Evolutionary conservation across 2,888 invertebrate genomes (phyloP).

Genomic region (Pristionchus exspectatus): DNA sequence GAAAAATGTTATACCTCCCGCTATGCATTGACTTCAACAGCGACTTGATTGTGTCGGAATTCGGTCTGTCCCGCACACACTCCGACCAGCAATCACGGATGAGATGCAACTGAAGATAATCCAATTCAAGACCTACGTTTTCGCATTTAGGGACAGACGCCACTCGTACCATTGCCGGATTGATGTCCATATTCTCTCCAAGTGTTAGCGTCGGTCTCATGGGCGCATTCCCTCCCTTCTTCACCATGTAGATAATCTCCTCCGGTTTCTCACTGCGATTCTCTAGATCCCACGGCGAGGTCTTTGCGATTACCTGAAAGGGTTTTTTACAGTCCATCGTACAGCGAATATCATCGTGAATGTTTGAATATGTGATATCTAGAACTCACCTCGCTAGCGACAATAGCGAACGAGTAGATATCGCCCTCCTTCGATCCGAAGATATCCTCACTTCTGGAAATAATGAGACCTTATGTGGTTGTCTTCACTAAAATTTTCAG

Average conservation of each 20-base stretch:
- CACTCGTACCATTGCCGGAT: conserved; percentile 51
- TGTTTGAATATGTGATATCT: too few relatives aligned
- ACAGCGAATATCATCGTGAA: too few relatives aligned
- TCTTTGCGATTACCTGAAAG: conserved; percentile 63
- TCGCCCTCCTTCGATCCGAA: conserved; percentile 70
- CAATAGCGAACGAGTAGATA: conserved; percentile 75
- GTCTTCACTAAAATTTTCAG: too few relatives aligned
- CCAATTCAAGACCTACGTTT: too few relatives aligned
- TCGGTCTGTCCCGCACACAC: conserved; percentile 68
- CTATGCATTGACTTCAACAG: conserved; percentile 73
- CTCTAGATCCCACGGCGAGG: conserved; percentile 67
- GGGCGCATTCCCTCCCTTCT: conserved; percentile 66
- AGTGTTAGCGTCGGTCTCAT: conserved; percentile 50
- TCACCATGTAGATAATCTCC: conserved; percentile 73
- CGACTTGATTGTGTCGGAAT: conserved; percentile 67
- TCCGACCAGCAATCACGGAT: conserved; percentile 77
- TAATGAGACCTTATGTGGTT: too few relatives aligned
- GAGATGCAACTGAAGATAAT: conserved; percentile 61
- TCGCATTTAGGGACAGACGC: too few relatives aligned
- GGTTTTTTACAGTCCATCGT: too few relatives aligned
- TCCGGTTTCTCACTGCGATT: conserved; percentile 68
- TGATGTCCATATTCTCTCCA: conserved; percentile 49
- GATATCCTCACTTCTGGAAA: conserved; percentile 56
- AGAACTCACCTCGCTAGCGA: conserved; percentile 64
- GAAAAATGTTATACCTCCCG: too few relatives aligned